Percentiles rank a stretch among this genome's conserved stretches.
Conservation (phyloP, 2,888 invertebrate genomes). For the Pollenia labialis region DNA sequence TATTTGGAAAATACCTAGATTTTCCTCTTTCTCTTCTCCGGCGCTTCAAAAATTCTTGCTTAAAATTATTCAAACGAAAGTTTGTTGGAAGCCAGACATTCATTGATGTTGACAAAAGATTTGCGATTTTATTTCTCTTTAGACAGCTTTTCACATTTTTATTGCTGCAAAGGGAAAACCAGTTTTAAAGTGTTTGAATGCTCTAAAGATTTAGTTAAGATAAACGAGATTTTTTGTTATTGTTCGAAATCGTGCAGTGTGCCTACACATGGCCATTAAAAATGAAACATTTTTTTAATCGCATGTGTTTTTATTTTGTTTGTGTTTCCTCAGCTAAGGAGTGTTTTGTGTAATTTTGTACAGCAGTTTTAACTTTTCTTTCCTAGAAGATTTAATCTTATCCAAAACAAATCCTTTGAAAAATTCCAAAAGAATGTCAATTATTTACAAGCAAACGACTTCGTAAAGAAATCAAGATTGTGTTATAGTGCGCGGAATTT, state of each 20-base stretch:
- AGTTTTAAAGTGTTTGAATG: constrained; percentile 28
- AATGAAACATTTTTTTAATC: neutral
- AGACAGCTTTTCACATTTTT: constrained; percentile 1
- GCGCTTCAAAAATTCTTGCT: neutral
- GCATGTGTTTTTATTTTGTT: too few relatives aligned
- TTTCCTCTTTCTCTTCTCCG: neutral
- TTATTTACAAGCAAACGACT: neutral
- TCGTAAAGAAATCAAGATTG: neutral
- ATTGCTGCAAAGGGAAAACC: constrained; percentile 29
- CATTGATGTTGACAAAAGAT: constrained; percentile 43
- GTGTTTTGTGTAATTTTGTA: too few relatives aligned
- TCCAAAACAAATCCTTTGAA: too few relatives aligned
- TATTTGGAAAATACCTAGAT: neutral
- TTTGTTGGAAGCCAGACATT: neutral
- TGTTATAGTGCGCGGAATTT: neutral
- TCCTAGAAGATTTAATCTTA: too few relatives aligned
- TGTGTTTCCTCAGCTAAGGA: too few relatives aligned
- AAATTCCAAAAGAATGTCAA: constrained; percentile 3
- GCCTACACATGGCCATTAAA: constrained; percentile 4
- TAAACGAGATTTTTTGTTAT: neutral
- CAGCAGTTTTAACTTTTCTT: too few relatives aligned
- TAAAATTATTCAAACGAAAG: constrained; percentile 14
- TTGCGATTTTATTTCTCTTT: neutral
- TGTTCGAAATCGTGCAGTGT: too few relatives aligned
- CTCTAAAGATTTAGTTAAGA: neutral